Percentiles rank a stretch among this genome's conserved stretches.
These are phyloP conservation scores for Papilio dardanus DNA, from an alignment of 1,140 invertebrate genomes.

Conservation along the genomic window DNA sequence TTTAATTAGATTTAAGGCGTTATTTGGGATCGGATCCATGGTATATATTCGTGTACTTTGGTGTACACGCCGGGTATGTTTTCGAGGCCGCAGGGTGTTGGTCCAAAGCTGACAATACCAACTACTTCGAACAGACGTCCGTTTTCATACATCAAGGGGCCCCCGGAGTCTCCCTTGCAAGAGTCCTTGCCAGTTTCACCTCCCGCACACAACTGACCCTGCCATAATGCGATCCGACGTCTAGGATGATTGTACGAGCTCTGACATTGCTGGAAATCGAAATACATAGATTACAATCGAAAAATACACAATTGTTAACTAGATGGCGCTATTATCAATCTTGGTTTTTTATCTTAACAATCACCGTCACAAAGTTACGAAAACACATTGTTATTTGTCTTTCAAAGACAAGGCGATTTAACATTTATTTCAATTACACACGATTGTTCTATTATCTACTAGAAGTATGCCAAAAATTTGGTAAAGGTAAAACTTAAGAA, in stretches of 20 bases:
- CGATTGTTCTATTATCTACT: too few species aligned
- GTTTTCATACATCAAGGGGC: conserved; percentile 82
- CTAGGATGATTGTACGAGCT: conserved; percentile 65
- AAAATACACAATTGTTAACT: conserved; percentile 71
- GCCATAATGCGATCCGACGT: conserved; percentile 62
- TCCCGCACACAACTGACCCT: conserved; percentile 67
- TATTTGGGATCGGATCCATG: conserved; percentile 80
- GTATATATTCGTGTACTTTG: conserved; percentile 81
- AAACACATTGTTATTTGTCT: too few species aligned
- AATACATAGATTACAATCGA: neutral
- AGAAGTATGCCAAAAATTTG: too few species aligned
- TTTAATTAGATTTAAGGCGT: conserved; percentile 45
- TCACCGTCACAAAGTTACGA: too few species aligned
- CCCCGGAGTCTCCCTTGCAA: conserved; percentile 82
- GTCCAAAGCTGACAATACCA: conserved; percentile 86
- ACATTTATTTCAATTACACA: too few species aligned
- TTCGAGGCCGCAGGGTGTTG: conserved; percentile 80
- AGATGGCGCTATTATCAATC: too few species aligned
- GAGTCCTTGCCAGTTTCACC: conserved; percentile 67
- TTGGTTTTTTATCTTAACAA: too few species aligned
- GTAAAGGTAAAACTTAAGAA: too few species aligned
- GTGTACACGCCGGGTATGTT: conserved; percentile 85
- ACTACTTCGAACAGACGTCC: conserved; percentile 52
- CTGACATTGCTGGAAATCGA: conserved; percentile 81
- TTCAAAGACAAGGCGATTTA: too few species aligned